A percentile compares a stretch with the other conserved stretches of the same genome.
phyloP scores from a whole-genome alignment of 2,113 vertebrate species.

The Sceloporus tristichus region DNA sequence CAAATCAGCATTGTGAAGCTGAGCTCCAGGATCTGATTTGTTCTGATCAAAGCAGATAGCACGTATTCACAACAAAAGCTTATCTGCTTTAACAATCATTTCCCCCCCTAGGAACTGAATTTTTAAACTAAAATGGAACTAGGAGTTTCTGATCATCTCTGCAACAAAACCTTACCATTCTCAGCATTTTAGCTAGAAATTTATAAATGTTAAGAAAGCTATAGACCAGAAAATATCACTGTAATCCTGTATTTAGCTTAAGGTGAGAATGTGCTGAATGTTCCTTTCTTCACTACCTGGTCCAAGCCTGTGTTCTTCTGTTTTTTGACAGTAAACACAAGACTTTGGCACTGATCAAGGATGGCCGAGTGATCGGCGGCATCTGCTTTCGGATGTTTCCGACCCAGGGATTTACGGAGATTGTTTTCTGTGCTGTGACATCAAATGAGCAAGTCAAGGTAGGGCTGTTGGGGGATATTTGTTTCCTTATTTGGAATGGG shows the following conservation, averaged over 20 bases:
- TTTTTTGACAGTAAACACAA: constrained; percentile 91
- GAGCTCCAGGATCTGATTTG: not conserved
- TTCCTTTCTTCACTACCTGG: no score
- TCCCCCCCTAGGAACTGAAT: not conserved
- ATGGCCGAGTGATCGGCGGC: constrained; percentile 96
- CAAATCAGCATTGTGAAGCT: not conserved
- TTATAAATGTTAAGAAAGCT: not conserved
- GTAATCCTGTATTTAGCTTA: not conserved
- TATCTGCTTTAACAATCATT: not conserved
- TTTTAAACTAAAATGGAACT: not conserved
- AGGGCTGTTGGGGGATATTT: not conserved
- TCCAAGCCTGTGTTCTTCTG: no score
- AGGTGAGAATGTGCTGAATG: not conserved
- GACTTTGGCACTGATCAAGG: constrained; percentile 97
- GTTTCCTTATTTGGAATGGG: not conserved
- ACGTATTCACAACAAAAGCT: not conserved
- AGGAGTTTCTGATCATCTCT: not conserved
- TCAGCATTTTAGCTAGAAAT: not conserved
- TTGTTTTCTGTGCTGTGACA: constrained; percentile 97
- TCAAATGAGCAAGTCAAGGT: constrained; percentile 99
- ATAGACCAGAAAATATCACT: not conserved
- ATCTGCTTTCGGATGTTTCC: constrained; percentile 99
- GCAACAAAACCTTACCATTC: no score
- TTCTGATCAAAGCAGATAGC: not conserved
- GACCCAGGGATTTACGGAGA: constrained; percentile 98